Evolutionary conservation across 2,888 invertebrate species (phyloP), one percentile per base, ranked within the genome.

Genomic region (Acrocera orbiculus): DNA sequence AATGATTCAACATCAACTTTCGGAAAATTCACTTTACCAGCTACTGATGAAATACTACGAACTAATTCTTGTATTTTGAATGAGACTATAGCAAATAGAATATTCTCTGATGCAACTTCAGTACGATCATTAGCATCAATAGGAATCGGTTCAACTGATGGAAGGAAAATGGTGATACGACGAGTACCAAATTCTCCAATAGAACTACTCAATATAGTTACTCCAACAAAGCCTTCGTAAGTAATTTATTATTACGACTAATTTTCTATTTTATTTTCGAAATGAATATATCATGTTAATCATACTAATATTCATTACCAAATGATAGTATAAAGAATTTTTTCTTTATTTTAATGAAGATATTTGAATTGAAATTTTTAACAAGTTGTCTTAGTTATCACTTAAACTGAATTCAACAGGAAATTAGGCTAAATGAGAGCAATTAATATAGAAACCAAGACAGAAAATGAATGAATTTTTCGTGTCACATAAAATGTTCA

Each of bases 81-180:
- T 35, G 79, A 79, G 43, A 64, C 63, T 41, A 66, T 69, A 43
- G 69, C 67, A 47, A 55, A 59, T 41, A 56, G 53, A 42, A 57
- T 65, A 42, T 64, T 60, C 45, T 63, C 67, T 33, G 80, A 80
- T 62, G 75, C 74, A 29, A 72, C 74, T 20, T 81, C 81, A 20
- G 70, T 81, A 42, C 66, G 79, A 42, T 82, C 82, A 29, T 69
- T 82, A 47, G 80, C 82, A 36, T 82, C 83, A 32, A 81, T 85
- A 46, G 83, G 83, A 32, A 77, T 86, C 73, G 86, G 86, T 20
- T 85, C 83, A 41, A 85, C 85, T 26, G 85, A 86, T 61, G 86
- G 86, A 29, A 71, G 77, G 47, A 80, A 79, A 63, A 70, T 86
- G 68, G 81, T 82, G 47, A 80, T 85, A 47, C 66, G 78, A 48